phyloP scores from a whole-genome alignment of 2,113 vertebrate species.

The Rhizomys pruinosus region DNA sequence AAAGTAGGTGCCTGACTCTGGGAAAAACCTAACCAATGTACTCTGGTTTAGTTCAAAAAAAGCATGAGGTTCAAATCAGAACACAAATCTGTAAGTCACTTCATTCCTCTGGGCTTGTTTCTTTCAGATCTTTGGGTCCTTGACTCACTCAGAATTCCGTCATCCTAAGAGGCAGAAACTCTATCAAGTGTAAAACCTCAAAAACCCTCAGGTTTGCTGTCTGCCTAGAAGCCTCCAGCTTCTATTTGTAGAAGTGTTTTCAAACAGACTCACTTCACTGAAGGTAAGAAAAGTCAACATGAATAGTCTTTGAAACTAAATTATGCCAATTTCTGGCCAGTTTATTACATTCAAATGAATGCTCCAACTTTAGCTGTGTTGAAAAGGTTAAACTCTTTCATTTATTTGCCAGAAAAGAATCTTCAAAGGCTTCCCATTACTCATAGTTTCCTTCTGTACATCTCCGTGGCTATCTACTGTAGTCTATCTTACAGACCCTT shows the following conservation, averaged over 20 bases:
- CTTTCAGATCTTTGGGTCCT: background rate
- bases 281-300: background rate
- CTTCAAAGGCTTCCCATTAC: background rate
- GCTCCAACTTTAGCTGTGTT: background rate
- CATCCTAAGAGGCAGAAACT: constrained; percentile 19
- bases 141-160: background rate
- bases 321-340: background rate
- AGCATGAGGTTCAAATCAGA: constrained; percentile 4
- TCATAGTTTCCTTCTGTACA: background rate
- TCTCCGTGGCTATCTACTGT: background rate
- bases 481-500: background rate
- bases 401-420: constrained; percentile 10
- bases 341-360: constrained; percentile 4
- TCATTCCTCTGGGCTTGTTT: background rate
- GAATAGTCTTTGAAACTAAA: constrained; percentile 29
- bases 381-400: background rate
- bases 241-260: constrained; percentile 6
- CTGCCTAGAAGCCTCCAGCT: background rate
- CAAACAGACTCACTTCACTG: background rate
- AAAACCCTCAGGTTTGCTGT: background rate
- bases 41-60: constrained; percentile 45
- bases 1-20: background rate
- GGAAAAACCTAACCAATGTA: background rate
- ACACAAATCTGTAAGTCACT: background rate
- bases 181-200: background rate